Base-by-base conservation (phyloP, 2,113 vertebrate species). In the Climacteris rufus region DNA sequence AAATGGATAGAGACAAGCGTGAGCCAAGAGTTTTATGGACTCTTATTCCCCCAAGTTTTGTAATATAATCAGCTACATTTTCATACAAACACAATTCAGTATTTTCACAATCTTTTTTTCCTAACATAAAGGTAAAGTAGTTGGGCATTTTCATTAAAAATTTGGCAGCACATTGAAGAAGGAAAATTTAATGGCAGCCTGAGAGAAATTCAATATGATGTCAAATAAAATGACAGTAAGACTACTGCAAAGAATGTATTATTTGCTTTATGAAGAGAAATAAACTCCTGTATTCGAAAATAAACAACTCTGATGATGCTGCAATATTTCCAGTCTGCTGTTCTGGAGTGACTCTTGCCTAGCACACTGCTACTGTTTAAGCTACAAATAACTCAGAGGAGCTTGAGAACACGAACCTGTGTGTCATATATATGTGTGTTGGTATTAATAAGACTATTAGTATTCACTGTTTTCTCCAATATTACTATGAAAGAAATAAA, bases 401-500 rank as follows among this genome's bases (percentile, higher is more conserved):
- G 13, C 35, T 66, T 79, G 39, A 72, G 49, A 59, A 49, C 11
- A 42, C 25, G 31, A 86, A 12, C 13, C 44, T 44, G 11, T 35
- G 22, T 82, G 44, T 52, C 6, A 4, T 40, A 39, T 16, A 57
- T 44, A 3, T 47, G 19, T 40, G 28, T 1, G 3, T 9, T 18
- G 53, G 15, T 31, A 28, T 50, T 89, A 80, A 53, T 53, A 79
- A 80, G 57, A 83, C 83, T 37, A 57, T 89, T 82, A 82, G 13
- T 25, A 76, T 83, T 93, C 47, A n/a, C 8, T 76, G 70, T 11
- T 82, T 93, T 78, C 60, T 89, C 49, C 3, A 89, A 89, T 75
- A 78, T 85, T 19, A 8, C 56, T 77, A 12, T 86, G 63, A 91
- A 96, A 94, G 23, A 56, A 92, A 90, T 87, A 91, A 97, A 90